Evolutionary conservation across 2,888 invertebrate species (phyloP), one percentile per base, ranked within the genome.

Genomic region (Dolichomitus sp.): DNA sequence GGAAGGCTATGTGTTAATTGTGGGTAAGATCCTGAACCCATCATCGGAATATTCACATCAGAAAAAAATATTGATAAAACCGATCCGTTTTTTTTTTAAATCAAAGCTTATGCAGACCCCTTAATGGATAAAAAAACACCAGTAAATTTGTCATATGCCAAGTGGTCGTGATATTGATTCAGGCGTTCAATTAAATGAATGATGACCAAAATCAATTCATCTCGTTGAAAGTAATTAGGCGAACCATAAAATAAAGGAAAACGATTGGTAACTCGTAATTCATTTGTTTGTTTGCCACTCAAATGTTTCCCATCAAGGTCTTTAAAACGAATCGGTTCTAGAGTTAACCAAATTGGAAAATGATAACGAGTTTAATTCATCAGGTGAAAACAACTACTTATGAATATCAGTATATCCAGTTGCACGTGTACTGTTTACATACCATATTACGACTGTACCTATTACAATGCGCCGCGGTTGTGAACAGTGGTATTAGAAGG

Each of bases 401-500:
- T 30, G n/a, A 70, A 70, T 42, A 42, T 52, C 17, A 12, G 40
- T 50, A 37, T n/a, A 77, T 77, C 27, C 50, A 68, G 40, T 63
- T 2, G 11, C 59, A 17, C 61, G 42, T 4, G 19, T 30, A n/a
- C 57, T 33, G 52, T 42, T 52, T 23, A 40, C 27, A 14, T 37
- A 23, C 11, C 59, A 23, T 42, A 61, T 77, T 72, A 45, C 65
- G 40, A 37, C 37, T 27, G 11, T n/a, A 61, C n/a, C 7, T 17
- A 52, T 69, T 23, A 27, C 42, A 23, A 52, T 57, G 42, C 30
- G 14, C 11, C 5, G 23, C 14, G 37, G 12, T 30, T 12, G 42
- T 45, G 45, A 66, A 65, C 19, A n/a, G 23, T 19, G 72, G 65
- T 65, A 79, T 72, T 72, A 74, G 69, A n/a, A n/a, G 45, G 37